Base-by-base conservation (phyloP, 2,888 invertebrate genomes). In the Hirtodrosophila trivittata region DNA sequence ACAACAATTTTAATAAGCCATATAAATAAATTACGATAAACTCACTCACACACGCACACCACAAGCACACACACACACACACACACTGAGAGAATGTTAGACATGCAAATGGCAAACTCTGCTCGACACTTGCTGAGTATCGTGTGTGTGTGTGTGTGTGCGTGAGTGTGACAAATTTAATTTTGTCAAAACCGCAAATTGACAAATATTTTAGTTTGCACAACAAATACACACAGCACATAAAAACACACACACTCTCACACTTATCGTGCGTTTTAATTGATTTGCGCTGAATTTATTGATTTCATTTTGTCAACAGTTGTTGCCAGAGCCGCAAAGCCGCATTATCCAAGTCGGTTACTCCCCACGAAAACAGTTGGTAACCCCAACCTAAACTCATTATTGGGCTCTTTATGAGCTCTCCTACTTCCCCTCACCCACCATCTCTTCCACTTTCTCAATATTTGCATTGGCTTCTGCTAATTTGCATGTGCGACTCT, bases 261-360 rank as follows among this genome's bases (percentile, higher is more conserved):
- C 33, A 47, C 47, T 52, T 33, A 57, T 57, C 57, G 47, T 66
- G 54, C 49, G 56, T 80, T 86, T 82, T 87, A 82, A 82, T 82
- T 82, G 87, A 82, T 82, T 87, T 70, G 62, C 84, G 86, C 86
- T 66, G 62, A 87, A 86, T 82, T 82, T 87, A 82, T 82, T 87
- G 82, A 82, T 87, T 86, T 82, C 86, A 77, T 87, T 87, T 86
- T 83, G 81, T 64, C 74, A 86, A 80, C 82, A 87, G 73, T 83
- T 82, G 81, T 56, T 71, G 68, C 73, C 77, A 52, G 65, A 49
- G 72, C 66, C 67, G 39, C 68, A 84, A 54, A 63, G 67, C 58
- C 65, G 30, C 50, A 56, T 47, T 63, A 67, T 42, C 50, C 59
- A 73, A 67, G 55, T 52, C 41, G 52, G 35, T 43, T 32, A 33